Evolutionary conservation across 92 coral and sea anemone genomes (phyloP).

Genomic region (Plumapathes pennacea): DNA sequence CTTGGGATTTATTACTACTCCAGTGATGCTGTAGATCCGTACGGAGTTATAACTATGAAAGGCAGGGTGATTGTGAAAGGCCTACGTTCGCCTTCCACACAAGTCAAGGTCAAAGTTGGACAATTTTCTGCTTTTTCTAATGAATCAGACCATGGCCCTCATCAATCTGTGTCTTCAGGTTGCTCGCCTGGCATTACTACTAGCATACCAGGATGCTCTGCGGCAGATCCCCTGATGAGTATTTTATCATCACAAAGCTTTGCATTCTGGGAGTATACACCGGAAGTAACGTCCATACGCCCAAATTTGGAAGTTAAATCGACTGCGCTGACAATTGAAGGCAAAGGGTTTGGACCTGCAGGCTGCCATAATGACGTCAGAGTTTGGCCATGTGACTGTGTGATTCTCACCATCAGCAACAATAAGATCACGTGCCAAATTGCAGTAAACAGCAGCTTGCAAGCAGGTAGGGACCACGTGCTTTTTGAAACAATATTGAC

Average conservation of each 20-base stretch:
- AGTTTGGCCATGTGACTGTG: slow-evolving; percentile 56
- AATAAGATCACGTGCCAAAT: slow-evolving; percentile 63
- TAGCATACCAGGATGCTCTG: slow-evolving; percentile 28
- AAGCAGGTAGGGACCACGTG: no score
- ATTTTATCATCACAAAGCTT: slow-evolving; percentile 16
- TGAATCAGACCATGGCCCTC: slow-evolving; percentile 13
- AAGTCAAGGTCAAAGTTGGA: slow-evolving; percentile 44
- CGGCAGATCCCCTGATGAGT: slow-evolving; percentile 2
- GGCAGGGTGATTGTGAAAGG: slow-evolving; percentile 60
- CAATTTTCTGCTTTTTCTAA: slow-evolving; percentile 36
- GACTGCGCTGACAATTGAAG: slow-evolving; percentile 59
- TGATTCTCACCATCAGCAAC: slow-evolving; percentile 31
- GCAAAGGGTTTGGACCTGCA: slow-evolving; percentile 63
- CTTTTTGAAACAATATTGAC: no score
- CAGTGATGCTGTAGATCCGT: slow-evolving; percentile 70
- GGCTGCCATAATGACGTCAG: slow-evolving; percentile 56
- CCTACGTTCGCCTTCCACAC: slow-evolving; percentile 16
- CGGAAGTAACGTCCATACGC: slow-evolving; percentile 62
- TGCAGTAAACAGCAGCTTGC: slow-evolving; percentile 31
- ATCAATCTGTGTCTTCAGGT: slow-evolving; percentile 20
- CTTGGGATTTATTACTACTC: slow-evolving; percentile 76
- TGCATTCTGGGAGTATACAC: slow-evolving; percentile 72
- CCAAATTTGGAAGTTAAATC: slow-evolving; percentile 70
- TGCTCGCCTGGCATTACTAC: slow-evolving; percentile 48
- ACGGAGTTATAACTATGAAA: slow-evolving; percentile 71